Conservation (phyloP, 2,113 vertebrate species). For the Malurus melanocephalus region DNA sequence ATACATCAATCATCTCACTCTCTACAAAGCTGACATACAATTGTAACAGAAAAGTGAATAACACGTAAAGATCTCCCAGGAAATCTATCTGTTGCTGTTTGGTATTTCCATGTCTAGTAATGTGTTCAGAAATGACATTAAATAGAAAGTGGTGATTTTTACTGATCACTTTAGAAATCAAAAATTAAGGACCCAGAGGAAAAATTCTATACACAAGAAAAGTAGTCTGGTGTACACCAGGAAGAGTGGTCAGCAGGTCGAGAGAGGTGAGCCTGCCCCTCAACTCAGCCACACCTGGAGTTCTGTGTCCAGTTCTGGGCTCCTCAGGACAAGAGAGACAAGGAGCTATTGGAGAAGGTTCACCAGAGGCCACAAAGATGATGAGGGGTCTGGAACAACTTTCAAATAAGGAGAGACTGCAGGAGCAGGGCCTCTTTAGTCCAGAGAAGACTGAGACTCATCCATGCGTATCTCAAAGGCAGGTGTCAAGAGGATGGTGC, state of each 20-base stretch:
- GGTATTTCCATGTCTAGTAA: neutral
- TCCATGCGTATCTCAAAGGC: neutral
- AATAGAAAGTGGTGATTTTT: neutral
- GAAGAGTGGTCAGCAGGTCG: neutral
- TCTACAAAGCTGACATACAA: constrained; percentile 6
- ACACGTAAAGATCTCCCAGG: neutral
- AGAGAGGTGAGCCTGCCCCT: neutral
- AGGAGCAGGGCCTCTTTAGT: neutral
- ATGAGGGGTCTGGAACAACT: neutral
- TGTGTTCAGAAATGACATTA: neutral
- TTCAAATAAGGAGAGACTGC: neutral
- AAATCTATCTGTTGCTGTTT: constrained; percentile 12
- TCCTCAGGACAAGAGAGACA: neutral
- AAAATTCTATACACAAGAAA: neutral
- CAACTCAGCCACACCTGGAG: neutral
- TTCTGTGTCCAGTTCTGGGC: neutral
- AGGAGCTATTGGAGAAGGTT: neutral
- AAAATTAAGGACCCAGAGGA: neutral
- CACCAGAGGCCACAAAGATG: neutral
- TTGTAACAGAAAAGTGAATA: constrained; percentile 14
- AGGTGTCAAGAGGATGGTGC: neutral
- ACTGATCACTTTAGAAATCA: neutral
- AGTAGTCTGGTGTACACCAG: fast-evolving
- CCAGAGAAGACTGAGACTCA: neutral
- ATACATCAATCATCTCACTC: neutral